These are phyloP conservation scores for Pleuronectes platessa DNA, from an alignment of 2,113 vertebrate species.

Conservation along the genomic window DNA sequence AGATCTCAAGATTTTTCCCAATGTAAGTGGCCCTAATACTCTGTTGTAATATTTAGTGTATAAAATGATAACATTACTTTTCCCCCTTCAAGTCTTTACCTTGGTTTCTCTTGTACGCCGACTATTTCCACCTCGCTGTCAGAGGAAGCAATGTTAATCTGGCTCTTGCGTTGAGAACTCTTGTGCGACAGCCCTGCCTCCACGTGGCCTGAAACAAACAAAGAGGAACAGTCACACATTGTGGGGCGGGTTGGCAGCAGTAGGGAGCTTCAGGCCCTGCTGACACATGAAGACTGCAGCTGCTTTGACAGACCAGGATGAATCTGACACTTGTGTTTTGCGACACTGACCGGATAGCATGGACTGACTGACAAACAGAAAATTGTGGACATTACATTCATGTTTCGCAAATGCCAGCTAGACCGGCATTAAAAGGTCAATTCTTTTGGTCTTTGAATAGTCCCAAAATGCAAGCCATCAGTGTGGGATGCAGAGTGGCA, in stretches of 20 bases:
- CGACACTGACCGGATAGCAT: constrained; percentile 30
- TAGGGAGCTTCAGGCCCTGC: constrained; percentile 50
- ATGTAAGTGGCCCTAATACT: too few species aligned
- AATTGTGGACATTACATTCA: constrained; percentile 30
- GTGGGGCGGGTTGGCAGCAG: constrained; percentile 28
- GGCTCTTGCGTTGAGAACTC: constrained; percentile 86
- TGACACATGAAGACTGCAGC: constrained; percentile 55
- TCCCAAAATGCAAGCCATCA: constrained; percentile 38
- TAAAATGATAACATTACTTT: too few species aligned
- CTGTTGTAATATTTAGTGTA: too few species aligned
- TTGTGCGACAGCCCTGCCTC: constrained; percentile 85
- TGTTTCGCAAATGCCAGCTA: constrained; percentile 26
- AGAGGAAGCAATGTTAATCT: constrained; percentile 91
- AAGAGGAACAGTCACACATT: constrained; percentile 50
- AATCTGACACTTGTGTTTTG: constrained; percentile 35
- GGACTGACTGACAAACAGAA: constrained; percentile 38
- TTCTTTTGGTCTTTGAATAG: constrained; percentile 3
- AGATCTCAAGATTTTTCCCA: too few species aligned
- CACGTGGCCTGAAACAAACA: constrained; percentile 84
- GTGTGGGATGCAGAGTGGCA: constrained; percentile 34
- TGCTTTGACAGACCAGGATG: constrained; percentile 60
- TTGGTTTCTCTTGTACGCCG: constrained; percentile 93
- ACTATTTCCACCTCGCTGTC: constrained; percentile 98
- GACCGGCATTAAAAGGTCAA: constrained; percentile 26
- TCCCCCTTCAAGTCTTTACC: constrained; percentile 76